These are phyloP conservation scores for Platalea minor DNA, from an alignment of 2,797 vertebrate genomes.

Conservation along the genomic window DNA sequence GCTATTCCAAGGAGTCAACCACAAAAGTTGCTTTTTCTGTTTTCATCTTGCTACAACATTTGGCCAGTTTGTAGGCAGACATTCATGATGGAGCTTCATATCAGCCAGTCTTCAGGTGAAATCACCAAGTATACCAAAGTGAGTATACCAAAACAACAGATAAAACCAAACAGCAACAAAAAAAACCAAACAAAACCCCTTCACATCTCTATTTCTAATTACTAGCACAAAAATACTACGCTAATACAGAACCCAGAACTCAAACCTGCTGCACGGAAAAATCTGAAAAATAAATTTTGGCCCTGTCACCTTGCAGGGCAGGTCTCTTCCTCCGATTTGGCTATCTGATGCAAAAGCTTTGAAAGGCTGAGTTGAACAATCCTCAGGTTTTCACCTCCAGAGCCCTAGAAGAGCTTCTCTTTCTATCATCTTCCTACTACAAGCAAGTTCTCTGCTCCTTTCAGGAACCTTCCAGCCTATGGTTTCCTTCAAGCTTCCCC, in stretches of 20 bases:
- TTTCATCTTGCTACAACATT: not conserved
- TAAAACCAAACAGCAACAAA: not conserved
- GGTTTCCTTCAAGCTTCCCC: not conserved
- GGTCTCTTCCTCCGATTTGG: not conserved
- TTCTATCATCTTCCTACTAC: not conserved
- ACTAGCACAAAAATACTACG: not conserved
- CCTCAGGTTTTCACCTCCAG: not conserved
- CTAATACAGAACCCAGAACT: not conserved
- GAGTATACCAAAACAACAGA: not conserved
- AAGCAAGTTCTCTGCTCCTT: not conserved
- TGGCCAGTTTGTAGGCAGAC: not conserved
- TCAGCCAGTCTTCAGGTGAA: not conserved
- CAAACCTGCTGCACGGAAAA: not conserved
- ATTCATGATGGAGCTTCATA: not conserved
- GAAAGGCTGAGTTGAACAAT: not conserved
- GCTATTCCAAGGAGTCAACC: not conserved
- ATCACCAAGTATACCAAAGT: not conserved
- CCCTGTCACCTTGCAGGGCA: not conserved
- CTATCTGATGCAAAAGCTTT: not conserved
- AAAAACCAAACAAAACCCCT: not conserved
- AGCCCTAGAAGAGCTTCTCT: not conserved
- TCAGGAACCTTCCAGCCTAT: not conserved
- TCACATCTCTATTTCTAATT: not conserved
- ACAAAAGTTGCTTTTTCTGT: not conserved
- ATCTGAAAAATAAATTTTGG: not conserved